Evolutionary conservation across 2,888 invertebrate genomes (phyloP).

Genomic region (Coelopa pilipes): DNA sequence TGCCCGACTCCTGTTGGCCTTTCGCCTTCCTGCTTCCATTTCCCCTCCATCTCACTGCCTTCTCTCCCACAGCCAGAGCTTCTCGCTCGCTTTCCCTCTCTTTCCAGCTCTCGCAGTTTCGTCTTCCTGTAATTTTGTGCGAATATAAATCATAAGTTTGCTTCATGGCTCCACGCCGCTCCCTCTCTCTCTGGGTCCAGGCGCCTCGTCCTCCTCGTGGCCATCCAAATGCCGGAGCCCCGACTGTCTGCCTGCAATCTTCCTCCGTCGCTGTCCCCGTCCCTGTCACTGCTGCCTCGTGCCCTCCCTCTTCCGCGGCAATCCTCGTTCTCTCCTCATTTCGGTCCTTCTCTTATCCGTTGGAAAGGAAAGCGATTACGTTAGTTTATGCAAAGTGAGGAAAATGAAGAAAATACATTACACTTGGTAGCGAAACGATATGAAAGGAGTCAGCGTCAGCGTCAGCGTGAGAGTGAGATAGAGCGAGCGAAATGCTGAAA

Average conservation of each 20-base stretch:
- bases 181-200: too few relatives aligned
- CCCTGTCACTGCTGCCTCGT: not conserved
- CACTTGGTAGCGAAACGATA: conserved; percentile 11
- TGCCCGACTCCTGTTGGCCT: too few relatives aligned
- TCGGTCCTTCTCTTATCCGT: not conserved
- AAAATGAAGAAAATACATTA: conserved; percentile 25
- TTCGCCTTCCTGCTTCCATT: too few relatives aligned
- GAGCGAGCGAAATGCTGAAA: not conserved
- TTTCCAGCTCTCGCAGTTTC: not conserved
- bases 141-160: conserved; percentile 34
- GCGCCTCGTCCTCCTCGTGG: not conserved
- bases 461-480: too few relatives aligned
- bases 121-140: conserved; percentile 31
- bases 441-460: too few relatives aligned
- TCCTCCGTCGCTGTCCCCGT: not conserved
- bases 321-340: not conserved
- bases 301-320: not conserved
- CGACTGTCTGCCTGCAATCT: not conserved
- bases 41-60: too few relatives aligned
- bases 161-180: conserved; percentile 25
- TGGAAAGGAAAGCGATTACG: conserved; percentile 28
- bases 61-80: too few relatives aligned
- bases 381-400: conserved; percentile 28
- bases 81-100: not conserved
- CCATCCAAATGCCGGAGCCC: conserved; percentile 14